Base-by-base conservation (phyloP, 2,113 vertebrate genomes). In the Sebastes schlegelii region DNA sequence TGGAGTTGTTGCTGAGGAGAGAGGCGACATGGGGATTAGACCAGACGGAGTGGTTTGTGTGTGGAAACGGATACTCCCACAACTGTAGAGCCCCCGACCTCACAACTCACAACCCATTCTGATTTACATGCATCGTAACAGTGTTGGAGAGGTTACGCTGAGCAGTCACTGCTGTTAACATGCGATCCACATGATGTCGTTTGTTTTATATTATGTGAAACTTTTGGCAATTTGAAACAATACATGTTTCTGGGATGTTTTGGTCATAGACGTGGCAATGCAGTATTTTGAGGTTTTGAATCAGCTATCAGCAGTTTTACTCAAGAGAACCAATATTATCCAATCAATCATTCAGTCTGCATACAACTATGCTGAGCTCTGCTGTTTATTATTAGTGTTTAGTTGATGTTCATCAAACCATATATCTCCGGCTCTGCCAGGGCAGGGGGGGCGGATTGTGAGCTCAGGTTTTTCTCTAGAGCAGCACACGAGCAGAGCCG, bases 1-100 rank as follows among this genome's bases (percentile, higher is more conserved):
- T 85, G 85, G 88, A 91, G 80, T 86, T 91, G 91, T 88, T 87
- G 86, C 82, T 88, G 86, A 89, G 89, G 84, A 80, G 79, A 84
- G 62, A 86, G 86, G 80, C 69, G 73, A 89, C 92, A 90, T 89
- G 91, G 88, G 83, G 89, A 91, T 91, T 94, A 89, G 75, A 72
- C 69, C 64, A 82, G 84, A 79, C 58, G 88, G 73, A 85, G 83
- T 81, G 88, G 84, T 88, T 81, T 90, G 82, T 84, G 70, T 80
- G 65, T 84, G 80, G 89, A 93, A 91, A 89, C 61, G 60, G 91
- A 91, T 88, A 88, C 76, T 87, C 82, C 84, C 74, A 64, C 82
- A 79, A 66, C 77, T 83, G 60, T 45, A 58, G 42, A 85, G 77
- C 52, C 66, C 62, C 55, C 48, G 57, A 82, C 75, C 65, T 77